Conservation (phyloP, 2,888 invertebrate genomes). For the Spisula subtruncata region DNA sequence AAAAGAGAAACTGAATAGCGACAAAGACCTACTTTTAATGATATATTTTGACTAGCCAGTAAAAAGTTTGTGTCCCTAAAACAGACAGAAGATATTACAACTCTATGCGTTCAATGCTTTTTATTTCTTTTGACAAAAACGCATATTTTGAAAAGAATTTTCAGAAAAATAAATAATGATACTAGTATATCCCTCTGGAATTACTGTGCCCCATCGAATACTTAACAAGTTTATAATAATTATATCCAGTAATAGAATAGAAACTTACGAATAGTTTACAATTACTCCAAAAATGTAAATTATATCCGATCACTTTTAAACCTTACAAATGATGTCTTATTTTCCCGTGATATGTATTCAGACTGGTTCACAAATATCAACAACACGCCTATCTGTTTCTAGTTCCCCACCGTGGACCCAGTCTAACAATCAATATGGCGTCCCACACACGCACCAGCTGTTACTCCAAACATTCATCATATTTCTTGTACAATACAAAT, state of each 20-base stretch:
- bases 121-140: too few relatives aligned
- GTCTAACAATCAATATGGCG: not conserved
- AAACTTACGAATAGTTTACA: not conserved
- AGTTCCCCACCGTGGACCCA: not conserved
- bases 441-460: constrained; percentile 20
- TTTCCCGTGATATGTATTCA: not conserved
- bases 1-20: too few relatives aligned
- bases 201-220: too few relatives aligned
- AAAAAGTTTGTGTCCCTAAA: too few relatives aligned
- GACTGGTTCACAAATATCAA: not conserved
- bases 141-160: too few relatives aligned
- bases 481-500: not conserved
- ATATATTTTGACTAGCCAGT: too few relatives aligned
- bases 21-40: too few relatives aligned
- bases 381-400: not conserved
- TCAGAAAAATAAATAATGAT: too few relatives aligned
- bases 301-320: not conserved
- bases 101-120: too few relatives aligned
- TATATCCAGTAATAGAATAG: not conserved
- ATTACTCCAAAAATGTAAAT: not conserved
- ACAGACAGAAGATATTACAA: too few relatives aligned
- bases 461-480: not conserved
- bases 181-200: too few relatives aligned
- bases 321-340: not conserved
- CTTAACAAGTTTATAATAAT: not conserved